Conservation (phyloP, 2,797 vertebrate species). For the Acrocephalus scirpaceus region DNA sequence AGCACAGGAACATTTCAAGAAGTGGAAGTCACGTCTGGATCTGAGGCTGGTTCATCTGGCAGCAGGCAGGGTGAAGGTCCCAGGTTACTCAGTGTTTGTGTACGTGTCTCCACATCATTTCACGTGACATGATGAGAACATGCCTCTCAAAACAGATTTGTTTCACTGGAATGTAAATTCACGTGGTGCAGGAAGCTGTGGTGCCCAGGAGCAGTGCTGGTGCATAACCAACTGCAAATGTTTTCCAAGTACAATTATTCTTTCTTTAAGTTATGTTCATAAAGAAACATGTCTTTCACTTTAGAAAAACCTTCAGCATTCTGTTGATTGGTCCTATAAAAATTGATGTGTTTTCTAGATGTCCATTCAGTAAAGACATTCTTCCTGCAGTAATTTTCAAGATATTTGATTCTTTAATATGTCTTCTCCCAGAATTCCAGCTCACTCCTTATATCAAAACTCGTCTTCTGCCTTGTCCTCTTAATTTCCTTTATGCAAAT, state of each 20-base stretch:
- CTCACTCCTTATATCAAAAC: neutral
- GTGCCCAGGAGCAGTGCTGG: neutral
- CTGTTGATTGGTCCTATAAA: neutral
- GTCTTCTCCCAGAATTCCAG: neutral
- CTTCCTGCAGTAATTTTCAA: slow-evolving; percentile 35
- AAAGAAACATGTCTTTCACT: neutral
- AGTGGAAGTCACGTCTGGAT: rapidly evolving
- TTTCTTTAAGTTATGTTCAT: neutral
- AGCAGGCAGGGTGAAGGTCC: neutral
- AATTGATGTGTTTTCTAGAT: neutral
- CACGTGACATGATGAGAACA: rapidly evolving
- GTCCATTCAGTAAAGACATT: neutral
- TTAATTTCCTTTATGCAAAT: slow-evolving; percentile 31
- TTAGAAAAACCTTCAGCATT: neutral
- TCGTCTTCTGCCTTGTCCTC: neutral
- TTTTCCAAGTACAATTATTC: neutral
- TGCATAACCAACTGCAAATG: neutral
- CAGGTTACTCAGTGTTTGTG: neutral
- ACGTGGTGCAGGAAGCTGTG: neutral
- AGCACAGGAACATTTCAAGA: neutral
- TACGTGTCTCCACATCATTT: neutral
- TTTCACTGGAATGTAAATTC: neutral
- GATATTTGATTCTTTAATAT: slow-evolving; percentile 5
- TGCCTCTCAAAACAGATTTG: neutral
- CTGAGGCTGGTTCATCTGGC: neutral